phyloP scores from a whole-genome alignment of 2,113 vertebrate species.

The Tauraco erythrolophus region DNA sequence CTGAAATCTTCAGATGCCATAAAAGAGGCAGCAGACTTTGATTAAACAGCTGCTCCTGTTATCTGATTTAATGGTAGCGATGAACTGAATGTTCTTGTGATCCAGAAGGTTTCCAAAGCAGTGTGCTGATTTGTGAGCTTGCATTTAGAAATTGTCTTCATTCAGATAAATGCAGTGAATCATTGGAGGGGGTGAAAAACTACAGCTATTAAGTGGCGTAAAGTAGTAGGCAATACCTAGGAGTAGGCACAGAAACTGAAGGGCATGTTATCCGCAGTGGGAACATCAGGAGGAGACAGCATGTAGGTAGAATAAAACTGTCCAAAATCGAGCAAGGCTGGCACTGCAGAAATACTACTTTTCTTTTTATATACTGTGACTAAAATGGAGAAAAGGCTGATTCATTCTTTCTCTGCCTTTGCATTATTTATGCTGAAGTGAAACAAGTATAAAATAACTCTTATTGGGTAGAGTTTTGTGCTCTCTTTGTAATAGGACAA shows the following conservation, averaged over 20 bases:
- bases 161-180: constrained; percentile 13
- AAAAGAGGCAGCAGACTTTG: neutral
- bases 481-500: neutral
- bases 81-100: constrained; percentile 26
- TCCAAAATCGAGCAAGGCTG: neutral
- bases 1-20: neutral
- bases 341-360: neutral
- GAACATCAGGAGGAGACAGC: neutral
- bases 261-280: neutral
- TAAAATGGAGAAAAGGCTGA: neutral
- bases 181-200: neutral
- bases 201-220: neutral
- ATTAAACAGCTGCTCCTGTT: constrained; percentile 9
- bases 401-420: neutral
- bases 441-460: neutral
- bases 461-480: neutral
- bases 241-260: neutral
- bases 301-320: neutral
- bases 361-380: neutral
- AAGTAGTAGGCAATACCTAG: neutral
- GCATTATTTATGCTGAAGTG: neutral
- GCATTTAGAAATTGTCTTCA: constrained; percentile 4
- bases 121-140: neutral
- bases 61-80: neutral
- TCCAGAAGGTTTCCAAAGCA: constrained; percentile 34